Base-by-base conservation (phyloP, 2,888 invertebrate genomes). In the Eupithecia tripunctaria region DNA sequence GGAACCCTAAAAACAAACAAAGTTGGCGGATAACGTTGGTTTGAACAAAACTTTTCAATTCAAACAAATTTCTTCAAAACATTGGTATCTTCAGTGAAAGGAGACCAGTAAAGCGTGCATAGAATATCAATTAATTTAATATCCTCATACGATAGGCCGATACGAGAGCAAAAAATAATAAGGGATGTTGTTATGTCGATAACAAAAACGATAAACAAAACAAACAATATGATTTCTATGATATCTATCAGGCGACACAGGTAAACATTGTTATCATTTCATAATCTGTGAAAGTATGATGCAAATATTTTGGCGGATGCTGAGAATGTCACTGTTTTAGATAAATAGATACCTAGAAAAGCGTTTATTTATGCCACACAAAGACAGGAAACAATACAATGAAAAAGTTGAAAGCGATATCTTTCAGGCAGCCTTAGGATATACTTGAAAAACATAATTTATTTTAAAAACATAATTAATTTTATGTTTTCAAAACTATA, bases 121-220 rank as follows among this genome's bases (percentile, higher is more conserved):
- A 78, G 92, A 91, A 92, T 92, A 85, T 85, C 87, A 91, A 92
- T 88, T 80, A 83, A 85, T 85, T 85, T 84, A 82, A 87, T 89
- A 89, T 91, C 90, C 89, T 90, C 87, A 73, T 85, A 82, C 81
- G 77, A 76, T 76, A 78, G 62, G 73, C 79, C 78, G 75, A 77
- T 78, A 78, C 74, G 29, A 76, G 77, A 75, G 70, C 76, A 78
- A 73, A 72, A 62, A 38, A 67, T 79, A 76, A 67, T 38, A 80
- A 86, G 84, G 83, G 85, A 68, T 78, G 84, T 79, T 60, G 65
- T 38, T 18, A 60, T 80, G 79, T 79, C 79, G 80, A 77, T 79
- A 29, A 25, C 36, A 67, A 70, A 77, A 71, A 67, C 56, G 75
- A 77, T 75, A 72, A 29, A 73, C 77, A 73, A 72, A 29, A 14